Evolutionary conservation across 92 coral and sea anemone genomes (phyloP), one percentile per base, ranked within the genome.

Genomic region (Bergia puertoricense): DNA sequence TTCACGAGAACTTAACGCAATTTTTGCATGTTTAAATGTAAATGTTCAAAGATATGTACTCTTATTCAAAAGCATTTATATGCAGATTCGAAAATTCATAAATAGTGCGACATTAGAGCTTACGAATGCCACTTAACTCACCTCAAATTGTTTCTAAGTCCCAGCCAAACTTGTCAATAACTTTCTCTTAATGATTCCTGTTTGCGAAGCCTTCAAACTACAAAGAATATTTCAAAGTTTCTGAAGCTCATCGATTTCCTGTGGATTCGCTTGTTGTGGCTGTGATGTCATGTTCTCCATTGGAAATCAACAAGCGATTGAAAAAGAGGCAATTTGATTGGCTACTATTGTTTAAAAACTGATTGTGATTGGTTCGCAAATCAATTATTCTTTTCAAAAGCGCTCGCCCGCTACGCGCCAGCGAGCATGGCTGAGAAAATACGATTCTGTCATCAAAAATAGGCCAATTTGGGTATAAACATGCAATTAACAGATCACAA

Each of bases 281-380:
- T 84, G 86, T 84, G 79, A 84, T 84, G 87, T 84, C 87, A 84
- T 79, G 79, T 68, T 41, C 79, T 76, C 48, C 23, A 45, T 2
- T 41, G 54, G 79, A 76, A 71, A 48, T 81, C 41, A 44, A 82
- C 65, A 42, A 66, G 41, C 65, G 30, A 10, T 23, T 69, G 36
- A 20, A 16, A 43, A 14, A 36, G 45, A 22, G 23, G n/a, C 15
- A 50, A 30, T 51, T 30, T 40, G 78, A 84, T 84, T 84, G 87
- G 87, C 14, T 72, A 4, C 66, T 50, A 1, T 84, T 71, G 87
- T 84, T 84, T 36, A 23, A 41, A 6, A 14, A 23, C 16, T 36
- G 78, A 84, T 44, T 71, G 41, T 36, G 87, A 74, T 44, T 73
- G 57, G 41, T 8, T 72, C 43, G 7, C 41, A 39, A 39, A 37